Evolutionary conservation across 2,113 vertebrate species (phyloP).

Genomic region (Nesogale talazaci): DNA sequence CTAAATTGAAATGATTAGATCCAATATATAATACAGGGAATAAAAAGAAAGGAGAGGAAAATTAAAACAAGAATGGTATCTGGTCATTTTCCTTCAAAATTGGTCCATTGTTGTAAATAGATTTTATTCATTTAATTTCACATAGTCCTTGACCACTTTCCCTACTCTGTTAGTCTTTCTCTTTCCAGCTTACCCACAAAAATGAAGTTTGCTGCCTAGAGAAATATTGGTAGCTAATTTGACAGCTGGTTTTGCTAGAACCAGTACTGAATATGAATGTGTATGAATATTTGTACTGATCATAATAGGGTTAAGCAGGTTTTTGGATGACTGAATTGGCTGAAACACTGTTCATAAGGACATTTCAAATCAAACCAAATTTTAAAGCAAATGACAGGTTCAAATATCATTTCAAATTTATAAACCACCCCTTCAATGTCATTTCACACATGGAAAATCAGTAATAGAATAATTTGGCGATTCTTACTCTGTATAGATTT

Average conservation of each 20-base stretch:
- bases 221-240: not conserved
- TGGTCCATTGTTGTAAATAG: not conserved
- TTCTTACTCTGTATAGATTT: slow-evolving; percentile 70
- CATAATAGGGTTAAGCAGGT: not conserved
- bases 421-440: slow-evolving; percentile 47
- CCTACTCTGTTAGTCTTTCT: not conserved
- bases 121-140: not conserved
- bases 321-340: slow-evolving; percentile 49
- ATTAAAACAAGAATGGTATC: not conserved
- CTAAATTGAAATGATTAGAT: not conserved
- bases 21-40: not conserved
- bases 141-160: not conserved
- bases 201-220: not conserved
- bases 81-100: not conserved
- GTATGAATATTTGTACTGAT: not conserved
- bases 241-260: not conserved
- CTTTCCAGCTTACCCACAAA: not conserved
- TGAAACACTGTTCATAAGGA: slow-evolving; percentile 29
- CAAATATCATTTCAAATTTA: slow-evolving; percentile 65
- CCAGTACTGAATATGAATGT: not conserved
- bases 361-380: slow-evolving; percentile 57
- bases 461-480: slow-evolving; percentile 64
- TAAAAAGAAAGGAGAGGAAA: not conserved
- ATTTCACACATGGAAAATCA: slow-evolving; percentile 75
- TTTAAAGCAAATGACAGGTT: slow-evolving; percentile 67